Evolutionary conservation across 2,888 invertebrate genomes (phyloP), one percentile per base, ranked within the genome.

Genomic region (Tetrapedia diversipes): DNA sequence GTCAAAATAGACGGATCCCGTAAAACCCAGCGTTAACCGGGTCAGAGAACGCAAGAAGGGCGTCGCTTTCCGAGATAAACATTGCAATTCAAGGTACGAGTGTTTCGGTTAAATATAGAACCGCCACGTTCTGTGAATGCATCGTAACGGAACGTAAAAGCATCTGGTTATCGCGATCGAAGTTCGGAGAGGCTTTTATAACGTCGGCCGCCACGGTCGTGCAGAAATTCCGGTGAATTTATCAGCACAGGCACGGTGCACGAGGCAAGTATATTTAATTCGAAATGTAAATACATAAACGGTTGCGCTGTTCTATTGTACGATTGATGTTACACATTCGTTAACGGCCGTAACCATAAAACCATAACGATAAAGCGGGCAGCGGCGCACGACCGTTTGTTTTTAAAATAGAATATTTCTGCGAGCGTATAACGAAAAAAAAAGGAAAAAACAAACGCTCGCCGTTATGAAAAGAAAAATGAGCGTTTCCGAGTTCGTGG

Each of bases 251-350:
- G 16, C 14, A 45, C n/a, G 6, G 37, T 24, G 27, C 29, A 27
- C n/a, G 0, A 16, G 8, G 41, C 34, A 34, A 59, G 45, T 34
- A 19, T 53, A 53, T 53, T 59, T 53, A 34, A 71, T 53, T 51
- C 27, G 24, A 37, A 45, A 57, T 65, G 32, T 34, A 51, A 59
- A 71, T 47, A 41, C 22, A 29, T 22, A 56, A 53, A 71, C 43
- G 71, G 10, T 69, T 22, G 27, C n/a, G n/a, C 61, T 4, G 29
- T 32, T 45, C 51, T 22, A 59, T 51, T 22, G 27, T 45, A 29
- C 49, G 32, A 59, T 45, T 43, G 43, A 67, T 22, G 67, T 16
- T 41, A 37, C 19, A 37, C 19, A 37, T 37, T 68, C 27, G 34
- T 59, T 45, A 37, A 14, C n/a, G 32, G n/a, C n/a, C n/a, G n/a